Evolutionary conservation across 2,797 vertebrate species (phyloP), one percentile per base, ranked within the genome.

Genomic region (Balearica regulorum): DNA sequence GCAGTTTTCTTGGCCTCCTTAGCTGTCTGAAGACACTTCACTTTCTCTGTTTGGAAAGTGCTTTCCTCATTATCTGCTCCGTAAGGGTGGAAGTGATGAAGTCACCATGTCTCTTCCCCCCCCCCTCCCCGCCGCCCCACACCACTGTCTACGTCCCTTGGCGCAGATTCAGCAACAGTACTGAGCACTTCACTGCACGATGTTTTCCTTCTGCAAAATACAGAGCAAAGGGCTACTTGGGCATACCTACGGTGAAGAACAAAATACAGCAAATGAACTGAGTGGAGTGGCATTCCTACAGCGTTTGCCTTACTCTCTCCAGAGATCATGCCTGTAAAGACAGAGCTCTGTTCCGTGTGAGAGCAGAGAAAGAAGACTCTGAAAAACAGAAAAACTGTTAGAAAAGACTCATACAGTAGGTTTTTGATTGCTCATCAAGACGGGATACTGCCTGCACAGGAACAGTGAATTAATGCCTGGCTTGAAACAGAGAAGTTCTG

Each of bases 11-110:
- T 13, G 1, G 60, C 65, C 68, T 87, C 35, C 60, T 93, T 89
- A 73, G 39, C 46, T 72, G 82, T 80, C 75, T 87, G 71, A 96
- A 83, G 65, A 81, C 57, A 48, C 71, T 95, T 92, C 22, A 73
- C 83, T 96, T 96, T 95, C 90, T 92, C 81, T 93, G 1, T 83
- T 91, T 93, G 78, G 54, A 87, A 95, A 95, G 78, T 54, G 31
- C 25, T 94, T 90, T 90, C 64, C 78, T 89, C 33, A 75, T 92
- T 96, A 85, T 89, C 83, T 81, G 69, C 57, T 69, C 65, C 54
- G 71, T 78, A 71, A 44, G 71, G 3, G 16, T 73, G 51, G 78
- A 95, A 94, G 58, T 51, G 78, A 61, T 95, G 93, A 96, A 95
- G 71, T 85, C 49, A 78, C 58, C 85, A 53, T 57, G 55, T 21